These are phyloP conservation scores for Tyrannus savana DNA, from an alignment of 2,113 vertebrate genomes.

Conservation along the genomic window DNA sequence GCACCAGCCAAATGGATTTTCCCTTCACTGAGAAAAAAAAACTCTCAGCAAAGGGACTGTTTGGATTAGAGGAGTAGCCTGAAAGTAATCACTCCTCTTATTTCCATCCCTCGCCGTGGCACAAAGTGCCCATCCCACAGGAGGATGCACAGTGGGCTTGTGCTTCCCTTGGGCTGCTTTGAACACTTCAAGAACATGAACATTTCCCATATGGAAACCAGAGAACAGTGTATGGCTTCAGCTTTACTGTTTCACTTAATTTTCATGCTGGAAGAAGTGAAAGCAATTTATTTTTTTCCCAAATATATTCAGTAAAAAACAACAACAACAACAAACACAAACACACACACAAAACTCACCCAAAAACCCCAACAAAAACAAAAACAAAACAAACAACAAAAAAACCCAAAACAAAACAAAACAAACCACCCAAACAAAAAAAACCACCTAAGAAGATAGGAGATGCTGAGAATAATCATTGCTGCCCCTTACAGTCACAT, in stretches of 20 bases:
- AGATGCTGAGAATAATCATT: background rate
- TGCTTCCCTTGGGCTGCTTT: background rate
- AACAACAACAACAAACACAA: too few relatives aligned
- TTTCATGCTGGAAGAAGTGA: background rate
- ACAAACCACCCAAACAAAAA: background rate
- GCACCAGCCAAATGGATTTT: background rate
- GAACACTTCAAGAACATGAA: background rate
- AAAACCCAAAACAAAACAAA: background rate
- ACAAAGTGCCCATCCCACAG: accelerated
- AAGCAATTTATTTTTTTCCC: background rate
- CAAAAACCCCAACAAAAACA: too few relatives aligned
- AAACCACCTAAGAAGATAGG: background rate
- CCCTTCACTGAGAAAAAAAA: background rate
- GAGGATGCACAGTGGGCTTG: background rate
- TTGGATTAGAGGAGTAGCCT: background rate
- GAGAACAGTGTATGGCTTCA: background rate
- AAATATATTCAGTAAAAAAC: background rate
- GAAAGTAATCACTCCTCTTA: background rate
- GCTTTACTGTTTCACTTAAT: background rate
- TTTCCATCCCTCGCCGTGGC: background rate
- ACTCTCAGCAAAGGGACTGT: background rate
- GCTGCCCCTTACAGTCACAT: background rate
- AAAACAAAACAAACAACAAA: background rate
- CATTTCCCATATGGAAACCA: background rate
- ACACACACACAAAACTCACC: too few relatives aligned